phyloP scores from a whole-genome alignment of 2,797 vertebrate species.

The Vespertilio murinus region DNA sequence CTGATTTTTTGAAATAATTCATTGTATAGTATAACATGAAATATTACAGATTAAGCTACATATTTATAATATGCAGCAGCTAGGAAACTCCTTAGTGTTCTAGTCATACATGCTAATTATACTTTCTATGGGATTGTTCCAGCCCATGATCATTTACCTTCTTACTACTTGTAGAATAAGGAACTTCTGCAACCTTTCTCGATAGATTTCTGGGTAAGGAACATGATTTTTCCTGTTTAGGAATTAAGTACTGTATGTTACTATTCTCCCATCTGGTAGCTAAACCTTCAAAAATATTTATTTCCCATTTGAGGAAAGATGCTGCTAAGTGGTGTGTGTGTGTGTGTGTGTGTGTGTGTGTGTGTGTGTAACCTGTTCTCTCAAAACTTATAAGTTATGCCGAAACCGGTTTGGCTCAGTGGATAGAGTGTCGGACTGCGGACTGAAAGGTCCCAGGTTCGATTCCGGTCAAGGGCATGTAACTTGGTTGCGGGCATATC shows the following conservation, averaged over 20 bases:
- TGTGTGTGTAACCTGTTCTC: neutral
- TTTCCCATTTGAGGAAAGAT: neutral
- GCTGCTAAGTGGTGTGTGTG: neutral
- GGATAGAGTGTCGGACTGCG: too few species aligned
- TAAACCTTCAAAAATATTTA: conserved; percentile 28
- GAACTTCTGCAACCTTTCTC: conserved; percentile 37
- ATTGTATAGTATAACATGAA: neutral
- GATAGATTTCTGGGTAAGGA: conserved; percentile 27
- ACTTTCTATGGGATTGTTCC: conserved; percentile 27
- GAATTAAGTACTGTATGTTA: conserved; percentile 22
- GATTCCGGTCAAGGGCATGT: too few species aligned
- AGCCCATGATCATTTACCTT: conserved; percentile 23
- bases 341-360: neutral
- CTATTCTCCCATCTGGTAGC: neutral
- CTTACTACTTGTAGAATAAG: conserved; percentile 18
- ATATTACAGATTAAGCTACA: neutral
- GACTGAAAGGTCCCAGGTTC: too few species aligned
- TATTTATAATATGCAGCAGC: conserved; percentile 18
- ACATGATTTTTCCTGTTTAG: conserved; percentile 45
- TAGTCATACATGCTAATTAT: conserved; percentile 4
- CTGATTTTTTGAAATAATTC: conserved; percentile 1
- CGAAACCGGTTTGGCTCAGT: too few species aligned
- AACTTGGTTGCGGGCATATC: too few species aligned
- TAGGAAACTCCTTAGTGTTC: neutral
- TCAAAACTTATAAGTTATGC: conserved; percentile 26